Conservation (phyloP, 2,888 invertebrate genomes). For the Ormyrus thymus region DNA sequence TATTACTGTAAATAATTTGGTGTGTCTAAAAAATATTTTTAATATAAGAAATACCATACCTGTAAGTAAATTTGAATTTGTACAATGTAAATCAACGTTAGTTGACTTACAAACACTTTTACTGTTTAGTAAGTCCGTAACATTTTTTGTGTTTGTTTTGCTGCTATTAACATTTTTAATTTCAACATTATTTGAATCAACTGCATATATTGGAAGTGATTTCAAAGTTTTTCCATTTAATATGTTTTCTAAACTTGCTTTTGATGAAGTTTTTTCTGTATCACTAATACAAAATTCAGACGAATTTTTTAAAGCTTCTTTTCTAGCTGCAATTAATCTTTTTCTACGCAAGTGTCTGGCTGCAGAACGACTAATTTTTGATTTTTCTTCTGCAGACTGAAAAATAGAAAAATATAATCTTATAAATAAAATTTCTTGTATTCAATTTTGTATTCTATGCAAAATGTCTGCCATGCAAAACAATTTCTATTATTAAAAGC, state of each 20-base stretch:
- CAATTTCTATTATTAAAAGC: background rate
- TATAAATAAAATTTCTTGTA: no score
- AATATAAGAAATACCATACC: no score
- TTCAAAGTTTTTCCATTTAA: conserved; percentile 48
- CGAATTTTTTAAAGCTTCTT: conserved; percentile 15
- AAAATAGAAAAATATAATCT: conserved; percentile 8
- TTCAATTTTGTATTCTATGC: background rate
- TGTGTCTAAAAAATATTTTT: no score
- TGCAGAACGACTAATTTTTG: conserved; percentile 63
- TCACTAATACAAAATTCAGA: background rate
- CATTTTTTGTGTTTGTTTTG: background rate
- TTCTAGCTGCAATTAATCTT: conserved; percentile 65
- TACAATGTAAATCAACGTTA: no score
- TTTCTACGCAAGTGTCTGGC: conserved; percentile 69
- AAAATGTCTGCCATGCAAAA: background rate
- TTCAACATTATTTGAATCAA: conserved; percentile 16
- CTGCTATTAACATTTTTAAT: background rate
- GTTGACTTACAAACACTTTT: background rate
- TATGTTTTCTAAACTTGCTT: background rate
- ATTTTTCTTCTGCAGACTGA: background rate
- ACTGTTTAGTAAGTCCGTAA: conserved; percentile 50
- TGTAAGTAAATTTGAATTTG: no score
- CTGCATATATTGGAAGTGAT: conserved; percentile 58
- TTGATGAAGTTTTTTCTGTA: background rate
- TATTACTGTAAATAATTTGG: no score